These are phyloP conservation scores for Oligia fasciuncula DNA, from an alignment of 2,888 invertebrate species.

Conservation along the genomic window DNA sequence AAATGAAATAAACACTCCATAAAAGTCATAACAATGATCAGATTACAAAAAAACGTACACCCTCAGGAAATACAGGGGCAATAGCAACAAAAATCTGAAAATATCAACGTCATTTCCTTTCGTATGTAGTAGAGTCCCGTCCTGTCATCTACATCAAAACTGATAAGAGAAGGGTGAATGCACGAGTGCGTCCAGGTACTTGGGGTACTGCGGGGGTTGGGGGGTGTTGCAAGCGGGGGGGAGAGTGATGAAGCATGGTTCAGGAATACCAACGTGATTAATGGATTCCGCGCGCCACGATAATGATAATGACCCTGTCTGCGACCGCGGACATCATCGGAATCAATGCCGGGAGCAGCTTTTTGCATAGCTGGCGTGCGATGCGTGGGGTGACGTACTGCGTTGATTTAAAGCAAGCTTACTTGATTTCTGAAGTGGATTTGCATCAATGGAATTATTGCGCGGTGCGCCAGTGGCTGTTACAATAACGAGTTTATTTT, in stretches of 20 bases:
- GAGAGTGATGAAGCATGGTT: constrained; percentile 74
- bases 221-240: constrained; percentile 67
- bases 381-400: constrained; percentile 65
- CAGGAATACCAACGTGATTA: constrained; percentile 88
- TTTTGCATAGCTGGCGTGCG: constrained; percentile 77
- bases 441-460: constrained; percentile 54
- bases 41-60: constrained; percentile 21
- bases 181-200: constrained; percentile 88
- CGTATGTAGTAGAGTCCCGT: constrained; percentile 72
- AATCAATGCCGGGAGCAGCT: constrained; percentile 82
- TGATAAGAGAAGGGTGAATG: constrained; percentile 89
- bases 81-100: constrained; percentile 60
- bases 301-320: constrained; percentile 88
- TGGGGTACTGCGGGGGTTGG: constrained; percentile 69
- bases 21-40: constrained; percentile 31
- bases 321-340: constrained; percentile 83
- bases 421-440: constrained; percentile 62
- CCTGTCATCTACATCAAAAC: constrained; percentile 83
- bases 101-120: constrained; percentile 78
- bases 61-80: constrained; percentile 52
- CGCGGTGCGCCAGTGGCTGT: constrained; percentile 37
- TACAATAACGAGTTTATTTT: constrained; percentile 31
- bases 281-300: constrained; percentile 85
- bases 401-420: constrained; percentile 60
- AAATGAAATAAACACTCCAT: constrained; percentile 48